Conservation (phyloP, 2,113 vertebrate species). For the Balaeniceps rex region DNA sequence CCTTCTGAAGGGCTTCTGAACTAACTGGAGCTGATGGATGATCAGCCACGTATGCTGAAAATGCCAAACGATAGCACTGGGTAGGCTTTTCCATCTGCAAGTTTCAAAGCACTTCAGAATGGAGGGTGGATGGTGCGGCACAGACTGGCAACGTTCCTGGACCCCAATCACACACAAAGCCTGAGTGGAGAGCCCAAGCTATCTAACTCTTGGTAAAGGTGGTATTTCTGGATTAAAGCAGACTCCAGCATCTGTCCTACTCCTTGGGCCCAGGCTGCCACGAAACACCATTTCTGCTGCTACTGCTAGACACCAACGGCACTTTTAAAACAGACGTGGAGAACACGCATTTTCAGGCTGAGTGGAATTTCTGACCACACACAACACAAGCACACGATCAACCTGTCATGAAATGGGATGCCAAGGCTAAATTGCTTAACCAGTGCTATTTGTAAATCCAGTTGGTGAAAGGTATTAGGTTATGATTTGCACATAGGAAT, state of each 20-base stretch:
- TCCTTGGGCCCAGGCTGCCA: neutral
- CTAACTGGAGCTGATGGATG: neutral
- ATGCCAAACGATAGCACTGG: neutral
- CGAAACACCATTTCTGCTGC: neutral
- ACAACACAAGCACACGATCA: neutral
- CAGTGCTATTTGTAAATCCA: neutral
- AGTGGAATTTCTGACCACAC: neutral
- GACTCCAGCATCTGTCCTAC: neutral
- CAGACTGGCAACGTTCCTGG: neutral
- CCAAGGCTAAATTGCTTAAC: neutral
- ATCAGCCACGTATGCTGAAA: neutral
- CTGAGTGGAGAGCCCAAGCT: neutral
- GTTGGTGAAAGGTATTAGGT: neutral
- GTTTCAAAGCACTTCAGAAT: neutral
- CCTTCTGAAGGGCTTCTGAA: neutral
- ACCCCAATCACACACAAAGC: neutral
- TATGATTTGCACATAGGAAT: neutral
- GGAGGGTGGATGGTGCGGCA: neutral
- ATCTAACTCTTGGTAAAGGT: neutral
- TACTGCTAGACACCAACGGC: neutral
- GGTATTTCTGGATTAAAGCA: neutral
- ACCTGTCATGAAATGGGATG: neutral
- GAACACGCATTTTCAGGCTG: rapidly evolving
- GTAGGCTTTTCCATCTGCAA: neutral
- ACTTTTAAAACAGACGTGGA: neutral